Percentiles rank a stretch among this genome's conserved stretches.
Evolutionary conservation across 1,140 invertebrate species (phyloP).

Genomic region (Drosophila ambigua): DNA sequence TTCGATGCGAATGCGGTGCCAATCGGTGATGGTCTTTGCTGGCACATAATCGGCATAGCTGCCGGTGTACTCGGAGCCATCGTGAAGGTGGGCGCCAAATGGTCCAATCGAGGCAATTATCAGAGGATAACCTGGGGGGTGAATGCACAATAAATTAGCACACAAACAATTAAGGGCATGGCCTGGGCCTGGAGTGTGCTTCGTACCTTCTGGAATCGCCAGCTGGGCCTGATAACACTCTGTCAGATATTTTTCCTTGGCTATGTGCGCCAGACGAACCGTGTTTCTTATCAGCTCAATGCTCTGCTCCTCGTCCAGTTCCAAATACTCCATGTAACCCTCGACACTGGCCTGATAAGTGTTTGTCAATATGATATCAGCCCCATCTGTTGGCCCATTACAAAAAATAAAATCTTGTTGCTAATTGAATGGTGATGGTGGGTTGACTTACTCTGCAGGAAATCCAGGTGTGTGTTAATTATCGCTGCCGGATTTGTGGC

Average conservation of each 20-base stretch:
- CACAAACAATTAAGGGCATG: not conserved
- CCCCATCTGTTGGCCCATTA: constrained; percentile 87
- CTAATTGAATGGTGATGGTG: constrained; percentile 22
- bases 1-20: constrained; percentile 92
- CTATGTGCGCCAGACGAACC: constrained; percentile 87
- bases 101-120: constrained; percentile 95
- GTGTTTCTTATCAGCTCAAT: constrained; percentile 89
- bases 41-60: constrained; percentile 90
- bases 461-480: constrained; percentile 91
- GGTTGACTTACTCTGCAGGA: constrained; percentile 85
- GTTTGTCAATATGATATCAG: constrained; percentile 93
- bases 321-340: constrained; percentile 90
- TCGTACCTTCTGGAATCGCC: constrained; percentile 60
- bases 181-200: not conserved
- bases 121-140: constrained; percentile 84
- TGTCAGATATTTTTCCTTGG: constrained; percentile 75
- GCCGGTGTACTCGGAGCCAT: constrained; percentile 96
- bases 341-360: constrained; percentile 95
- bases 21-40: constrained; percentile 88
- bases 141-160: not conserved
- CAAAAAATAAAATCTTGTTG: constrained; percentile 24
- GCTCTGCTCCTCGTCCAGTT: constrained; percentile 87
- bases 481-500: constrained; percentile 90
- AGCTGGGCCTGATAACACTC: constrained; percentile 70
- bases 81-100: constrained; percentile 93